Evolutionary conservation across 2,113 vertebrate species (phyloP).

Genomic region (Oreochromis spilurus): DNA sequence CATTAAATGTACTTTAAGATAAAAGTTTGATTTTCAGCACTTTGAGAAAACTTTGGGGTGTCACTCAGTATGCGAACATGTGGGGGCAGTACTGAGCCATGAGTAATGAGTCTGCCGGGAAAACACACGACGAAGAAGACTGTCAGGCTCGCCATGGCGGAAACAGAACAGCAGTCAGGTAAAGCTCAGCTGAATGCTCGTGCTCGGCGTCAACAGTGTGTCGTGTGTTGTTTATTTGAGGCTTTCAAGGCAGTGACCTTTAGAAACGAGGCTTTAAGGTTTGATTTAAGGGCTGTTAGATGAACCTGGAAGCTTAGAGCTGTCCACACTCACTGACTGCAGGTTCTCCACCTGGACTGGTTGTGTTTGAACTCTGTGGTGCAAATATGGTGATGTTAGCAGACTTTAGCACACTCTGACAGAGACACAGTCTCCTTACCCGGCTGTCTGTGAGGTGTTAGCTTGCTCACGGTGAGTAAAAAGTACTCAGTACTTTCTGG

Average conservation of each 20-base stretch:
- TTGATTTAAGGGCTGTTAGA: background rate
- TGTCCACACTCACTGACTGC: background rate
- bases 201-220: background rate
- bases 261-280: background rate
- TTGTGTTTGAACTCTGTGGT: background rate
- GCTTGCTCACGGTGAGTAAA: background rate
- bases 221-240: background rate
- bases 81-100: background rate
- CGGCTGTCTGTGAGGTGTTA: background rate
- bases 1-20: background rate
- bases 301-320: background rate
- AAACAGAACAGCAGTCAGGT: constrained; percentile 53
- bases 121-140: constrained; percentile 22
- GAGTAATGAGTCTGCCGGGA: background rate
- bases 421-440: background rate
- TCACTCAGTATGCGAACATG: background rate
- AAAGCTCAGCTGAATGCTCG: background rate
- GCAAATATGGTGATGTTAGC: background rate
- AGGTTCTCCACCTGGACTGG: background rate
- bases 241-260: background rate
- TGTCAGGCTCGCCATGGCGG: constrained; percentile 47
- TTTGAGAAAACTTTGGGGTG: background rate
- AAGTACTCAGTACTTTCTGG: background rate
- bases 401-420: background rate
- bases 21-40: background rate